These are phyloP conservation scores for Plusia festucae DNA, from an alignment of 2,888 invertebrate genomes.

Conservation along the genomic window DNA sequence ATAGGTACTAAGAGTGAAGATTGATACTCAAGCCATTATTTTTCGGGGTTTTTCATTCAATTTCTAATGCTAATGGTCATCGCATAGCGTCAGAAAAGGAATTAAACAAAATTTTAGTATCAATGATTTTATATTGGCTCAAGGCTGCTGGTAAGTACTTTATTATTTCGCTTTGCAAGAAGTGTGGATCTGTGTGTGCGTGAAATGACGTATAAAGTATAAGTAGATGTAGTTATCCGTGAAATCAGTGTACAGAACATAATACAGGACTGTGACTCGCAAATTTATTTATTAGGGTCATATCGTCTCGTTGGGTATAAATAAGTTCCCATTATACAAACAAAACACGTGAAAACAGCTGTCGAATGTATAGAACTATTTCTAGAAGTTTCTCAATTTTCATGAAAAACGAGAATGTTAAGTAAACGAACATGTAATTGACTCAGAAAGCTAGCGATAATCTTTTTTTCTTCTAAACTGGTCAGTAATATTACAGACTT, in stretches of 20 bases:
- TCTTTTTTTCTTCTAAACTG: not conserved
- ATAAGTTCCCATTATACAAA: not conserved
- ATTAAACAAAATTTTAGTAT: not conserved
- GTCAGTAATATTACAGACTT: not conserved
- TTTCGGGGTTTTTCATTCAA: not conserved
- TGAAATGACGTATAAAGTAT: not conserved
- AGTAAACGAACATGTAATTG: not conserved
- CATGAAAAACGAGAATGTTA: too few species aligned
- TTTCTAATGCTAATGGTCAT: too few species aligned
- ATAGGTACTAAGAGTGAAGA: not conserved
- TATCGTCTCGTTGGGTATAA: not conserved
- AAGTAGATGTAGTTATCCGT: not conserved
- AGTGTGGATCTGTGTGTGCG: not conserved
- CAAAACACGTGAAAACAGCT: not conserved
- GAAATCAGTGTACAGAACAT: not conserved
- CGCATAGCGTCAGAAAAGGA: not conserved
- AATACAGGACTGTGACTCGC: not conserved
- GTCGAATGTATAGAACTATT: not conserved
- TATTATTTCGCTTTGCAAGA: not conserved
- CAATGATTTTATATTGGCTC: not conserved
- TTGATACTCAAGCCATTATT: not conserved
- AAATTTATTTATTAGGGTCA: not conserved
- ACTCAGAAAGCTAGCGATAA: not conserved
- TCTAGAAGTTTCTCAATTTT: not conserved
- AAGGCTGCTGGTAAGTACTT: too few species aligned